A percentile compares a stretch with the other conserved stretches of the same genome.
These are phyloP conservation scores for Pteronura brasiliensis DNA, from an alignment of 2,113 vertebrate species.

Conservation along the genomic window DNA sequence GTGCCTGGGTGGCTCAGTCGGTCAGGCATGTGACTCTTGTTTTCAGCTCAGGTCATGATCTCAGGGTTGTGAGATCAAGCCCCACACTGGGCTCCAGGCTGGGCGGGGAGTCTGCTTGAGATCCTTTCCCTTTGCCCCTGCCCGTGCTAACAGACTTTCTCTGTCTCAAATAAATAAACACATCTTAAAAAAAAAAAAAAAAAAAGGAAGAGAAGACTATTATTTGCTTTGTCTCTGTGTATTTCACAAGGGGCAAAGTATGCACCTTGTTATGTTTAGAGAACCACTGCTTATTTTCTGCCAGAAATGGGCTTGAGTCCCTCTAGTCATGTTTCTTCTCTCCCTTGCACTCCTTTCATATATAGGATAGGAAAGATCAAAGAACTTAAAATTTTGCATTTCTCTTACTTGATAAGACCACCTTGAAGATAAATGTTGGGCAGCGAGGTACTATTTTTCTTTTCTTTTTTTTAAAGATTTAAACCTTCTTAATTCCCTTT, in stretches of 20 bases:
- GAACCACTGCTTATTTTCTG: not conserved
- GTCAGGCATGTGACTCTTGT: not conserved
- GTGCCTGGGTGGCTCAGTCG: not conserved
- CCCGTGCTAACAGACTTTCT: not conserved
- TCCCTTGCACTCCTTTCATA: not conserved
- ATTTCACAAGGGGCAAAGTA: not conserved
- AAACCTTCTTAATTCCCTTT: not conserved
- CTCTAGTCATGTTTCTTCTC: not conserved
- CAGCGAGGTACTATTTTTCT: not conserved
- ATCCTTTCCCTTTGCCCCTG: not conserved
- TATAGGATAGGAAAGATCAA: not conserved
- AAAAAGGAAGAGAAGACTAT: not conserved
- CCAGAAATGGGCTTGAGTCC: not conserved
- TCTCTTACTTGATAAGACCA: not conserved
- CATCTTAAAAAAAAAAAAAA: not conserved
- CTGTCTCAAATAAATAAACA: not conserved
- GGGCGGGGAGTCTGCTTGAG: not conserved
- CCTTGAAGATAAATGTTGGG: not conserved
- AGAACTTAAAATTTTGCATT: not conserved
- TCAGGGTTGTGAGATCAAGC: not conserved
- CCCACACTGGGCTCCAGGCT: not conserved
- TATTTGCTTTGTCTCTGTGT: not conserved
- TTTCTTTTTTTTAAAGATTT: not conserved
- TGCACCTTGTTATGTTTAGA: not conserved
- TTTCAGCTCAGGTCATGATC: not conserved